A percentile compares a stretch with the other conserved stretches of the same genome.
These are phyloP conservation scores for Pygoscelis antarcticus DNA, from an alignment of 2,113 vertebrate genomes.

Conservation along the genomic window DNA sequence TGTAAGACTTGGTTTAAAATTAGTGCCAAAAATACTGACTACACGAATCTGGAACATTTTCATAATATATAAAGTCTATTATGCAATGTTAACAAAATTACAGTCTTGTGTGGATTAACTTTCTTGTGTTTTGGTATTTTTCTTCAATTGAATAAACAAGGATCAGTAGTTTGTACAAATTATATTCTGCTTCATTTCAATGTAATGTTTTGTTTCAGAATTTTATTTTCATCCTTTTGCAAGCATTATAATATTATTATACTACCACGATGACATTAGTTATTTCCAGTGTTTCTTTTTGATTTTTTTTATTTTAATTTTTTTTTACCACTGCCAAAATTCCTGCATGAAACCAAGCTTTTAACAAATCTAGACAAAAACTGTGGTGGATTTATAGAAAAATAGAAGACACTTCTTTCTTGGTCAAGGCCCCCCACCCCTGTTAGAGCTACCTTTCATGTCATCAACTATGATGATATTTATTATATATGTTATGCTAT, in stretches of 20 bases:
- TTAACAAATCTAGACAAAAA: background rate
- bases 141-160: background rate
- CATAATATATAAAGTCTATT: background rate
- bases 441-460: background rate
- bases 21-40: conserved; percentile 11
- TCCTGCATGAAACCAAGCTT: background rate
- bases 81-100: conserved; percentile 1
- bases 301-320: background rate
- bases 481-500: background rate
- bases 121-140: background rate
- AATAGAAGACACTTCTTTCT: background rate
- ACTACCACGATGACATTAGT: background rate
- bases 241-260: background rate
- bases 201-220: background rate
- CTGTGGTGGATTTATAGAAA: background rate
- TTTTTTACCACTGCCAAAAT: background rate
- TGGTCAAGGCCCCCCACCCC: background rate
- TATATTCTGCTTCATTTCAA: background rate
- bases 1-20: background rate
- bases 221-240: background rate
- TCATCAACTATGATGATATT: background rate
- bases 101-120: background rate
- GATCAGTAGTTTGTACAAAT: background rate
- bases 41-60: conserved; percentile 8
- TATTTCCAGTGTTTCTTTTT: background rate